Base-by-base conservation (phyloP, 2,888 invertebrate species). In the Argyresthia albistria region DNA sequence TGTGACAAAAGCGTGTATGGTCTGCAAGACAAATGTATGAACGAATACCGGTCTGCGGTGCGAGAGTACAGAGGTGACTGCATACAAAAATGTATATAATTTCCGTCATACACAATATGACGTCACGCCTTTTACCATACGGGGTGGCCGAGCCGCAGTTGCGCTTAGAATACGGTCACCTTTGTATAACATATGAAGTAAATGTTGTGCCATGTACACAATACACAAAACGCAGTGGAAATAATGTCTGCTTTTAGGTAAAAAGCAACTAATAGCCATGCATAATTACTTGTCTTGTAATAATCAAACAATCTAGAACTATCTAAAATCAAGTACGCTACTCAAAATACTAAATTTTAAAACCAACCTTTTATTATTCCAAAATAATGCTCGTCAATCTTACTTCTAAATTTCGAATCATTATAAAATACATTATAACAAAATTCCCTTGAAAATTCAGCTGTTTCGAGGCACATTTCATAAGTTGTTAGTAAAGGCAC, bases 401-500 rank as follows among this genome's bases (percentile, higher is more conserved):
- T 59, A 54, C 42, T 45, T 42, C 46, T 53, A 56, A 11, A 54
- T 56, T 54, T 50, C 52, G 57, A 52, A 56, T 42, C 35, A 35
- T 35, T 35, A n/a, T 35, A 16, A 48, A 48, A 35, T 16, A 35
- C 37, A 36, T n/a, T 8, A 46, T 46, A 46, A 46, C 35, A 35
- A 47, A 12, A 35, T 47, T 35, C 11, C 11, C n/a, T 15, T 25
- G 7, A 48, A 43, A 16, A 48, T 35, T 37, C 11, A n/a, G 14
- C 16, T 43, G 36, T 48, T 37, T 35, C 25, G 25, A 60, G 59
- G 60, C 60, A 60, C 60, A 53, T 47, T 12, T 56, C 58, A 58
- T 58, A 58, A 60, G 58, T 56, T 53, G 46, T 56, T 47, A 49
- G 42, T 51, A 49, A 60, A 60, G 60, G 60, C 60, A 60, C 60